These are phyloP conservation scores for Cheilosia vernalis DNA, from an alignment of 2,888 invertebrate species.

Conservation along the genomic window DNA sequence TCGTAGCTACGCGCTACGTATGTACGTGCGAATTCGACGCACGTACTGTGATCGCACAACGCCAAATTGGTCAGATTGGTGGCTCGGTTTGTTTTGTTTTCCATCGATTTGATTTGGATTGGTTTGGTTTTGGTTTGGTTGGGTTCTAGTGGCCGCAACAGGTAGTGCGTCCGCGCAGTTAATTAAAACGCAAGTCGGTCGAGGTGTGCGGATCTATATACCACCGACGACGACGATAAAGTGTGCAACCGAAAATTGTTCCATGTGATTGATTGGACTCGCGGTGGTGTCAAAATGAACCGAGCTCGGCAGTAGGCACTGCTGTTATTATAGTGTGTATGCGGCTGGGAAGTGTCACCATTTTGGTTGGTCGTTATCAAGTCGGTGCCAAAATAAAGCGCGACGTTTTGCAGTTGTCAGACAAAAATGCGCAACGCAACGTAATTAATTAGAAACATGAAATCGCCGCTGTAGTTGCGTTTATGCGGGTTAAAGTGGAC, in stretches of 20 bases:
- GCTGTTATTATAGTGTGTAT: constrained; percentile 13
- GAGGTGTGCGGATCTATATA: constrained; percentile 37
- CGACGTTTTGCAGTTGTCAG: constrained; percentile 5
- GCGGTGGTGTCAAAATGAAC: constrained; percentile 33
- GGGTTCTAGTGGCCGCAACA: constrained; percentile 6
- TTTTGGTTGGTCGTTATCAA: background rate
- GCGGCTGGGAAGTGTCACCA: constrained; percentile 5
- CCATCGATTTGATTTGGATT: background rate
- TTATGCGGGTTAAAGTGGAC: background rate
- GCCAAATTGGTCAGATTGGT: constrained; percentile 68
- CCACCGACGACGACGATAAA: constrained; percentile 54
- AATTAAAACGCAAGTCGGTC: constrained; percentile 66
- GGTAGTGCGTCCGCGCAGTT: constrained; percentile 37
- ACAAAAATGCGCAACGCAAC: constrained; percentile 1
- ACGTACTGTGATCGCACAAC: constrained; percentile 67
- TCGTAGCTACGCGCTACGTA: constrained; percentile 6
- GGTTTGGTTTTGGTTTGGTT: constrained; percentile 10
- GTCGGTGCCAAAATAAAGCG: background rate
- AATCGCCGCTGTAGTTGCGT: background rate
- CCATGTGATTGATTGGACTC: constrained; percentile 56
- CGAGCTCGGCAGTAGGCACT: constrained; percentile 9
- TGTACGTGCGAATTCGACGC: constrained; percentile 72
- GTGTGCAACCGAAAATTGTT: constrained; percentile 61
- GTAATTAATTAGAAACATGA: constrained; percentile 10
- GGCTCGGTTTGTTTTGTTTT: constrained; percentile 7